Conservation (phyloP, 64 coral and sea anemone genomes). For the Porites australiensis region DNA sequence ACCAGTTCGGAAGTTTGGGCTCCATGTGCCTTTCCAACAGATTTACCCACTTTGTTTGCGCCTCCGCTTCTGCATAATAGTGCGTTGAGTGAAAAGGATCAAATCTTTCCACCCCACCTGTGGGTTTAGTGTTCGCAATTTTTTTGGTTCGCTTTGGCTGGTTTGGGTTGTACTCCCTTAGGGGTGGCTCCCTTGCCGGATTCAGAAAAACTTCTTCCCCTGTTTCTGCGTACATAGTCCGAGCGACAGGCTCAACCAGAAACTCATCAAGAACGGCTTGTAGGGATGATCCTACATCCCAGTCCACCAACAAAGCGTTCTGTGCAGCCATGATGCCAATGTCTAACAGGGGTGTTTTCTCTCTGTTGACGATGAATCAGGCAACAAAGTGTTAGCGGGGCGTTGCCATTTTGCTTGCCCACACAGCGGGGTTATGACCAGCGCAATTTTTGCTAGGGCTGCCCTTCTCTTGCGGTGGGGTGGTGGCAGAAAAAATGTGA, state of each 20-base stretch:
- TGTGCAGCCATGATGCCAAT: too few species aligned
- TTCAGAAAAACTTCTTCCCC: neutral
- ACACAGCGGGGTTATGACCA: too few species aligned
- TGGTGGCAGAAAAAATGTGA: too few species aligned
- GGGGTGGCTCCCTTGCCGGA: too few species aligned
- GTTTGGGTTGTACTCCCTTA: neutral
- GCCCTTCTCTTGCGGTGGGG: too few species aligned
- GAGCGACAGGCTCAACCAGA: neutral
- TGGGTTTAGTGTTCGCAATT: neutral
- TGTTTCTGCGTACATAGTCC: neutral
- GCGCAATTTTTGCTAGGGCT: too few species aligned
- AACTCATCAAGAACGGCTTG: neutral
- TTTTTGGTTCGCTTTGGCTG: neutral
- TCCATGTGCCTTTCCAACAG: neutral
- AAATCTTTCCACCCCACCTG: neutral
- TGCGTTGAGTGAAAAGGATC: neutral
- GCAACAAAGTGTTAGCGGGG: too few species aligned
- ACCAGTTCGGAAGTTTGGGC: too few species aligned
- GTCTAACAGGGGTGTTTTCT: too few species aligned
- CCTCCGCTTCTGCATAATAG: neutral
- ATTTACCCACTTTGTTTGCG: neutral
- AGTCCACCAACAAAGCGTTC: too few species aligned
- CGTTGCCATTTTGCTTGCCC: too few species aligned
- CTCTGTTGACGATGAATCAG: too few species aligned
- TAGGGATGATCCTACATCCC: neutral